Evolutionary conservation across 2,797 vertebrate species (phyloP), one percentile per base, ranked within the genome.

Genomic region (Perodicticus potto): DNA sequence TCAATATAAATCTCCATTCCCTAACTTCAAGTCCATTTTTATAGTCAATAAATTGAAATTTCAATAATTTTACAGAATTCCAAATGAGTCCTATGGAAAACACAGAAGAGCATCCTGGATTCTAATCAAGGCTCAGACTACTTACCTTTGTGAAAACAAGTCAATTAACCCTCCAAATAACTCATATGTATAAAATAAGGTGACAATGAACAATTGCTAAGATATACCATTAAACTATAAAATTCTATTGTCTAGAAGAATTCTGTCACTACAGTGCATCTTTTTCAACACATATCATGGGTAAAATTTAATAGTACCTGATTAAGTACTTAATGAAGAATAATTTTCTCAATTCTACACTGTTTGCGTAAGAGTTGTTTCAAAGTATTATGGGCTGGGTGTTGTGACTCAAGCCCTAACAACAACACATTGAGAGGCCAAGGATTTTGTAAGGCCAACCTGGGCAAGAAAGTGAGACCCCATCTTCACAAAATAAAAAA

Each of bases 81-180:
- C 19, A 82, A 95, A 29, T 25, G 1, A 85, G 32, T 40, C 27
- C 49, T 69, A 86, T 20, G 11, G 53, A 72, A 89, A 74, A 34
- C 8, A 85, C 0, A 59, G 82, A 93, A 78, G 3, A 89, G 16
- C 5, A 86, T 37, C 40, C 61, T 91, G 27, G 19, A 80, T 88
- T 81, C 53, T 72, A 96, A 23, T 85, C 37, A 34, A 78, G 14
- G 14, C 19, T 87, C 53, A 91, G 29, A 84, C 27, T 82, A 63
- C 53, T 84, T 55, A 76, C 27, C 63, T 67, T 74, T 55, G 27
- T 74, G 67, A 73, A 89, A 87, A 77, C 40, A 86, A 87, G 32
- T 61, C 74, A 91, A 43, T 84, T 83, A 94, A 70, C 19, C 37
- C 80, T 88, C 25, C 82, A 92, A 82, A 80, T 12, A 94, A 27